phyloP scores from a whole-genome alignment of 2,113 vertebrate species.

The Hippoglossus stenolepis region DNA sequence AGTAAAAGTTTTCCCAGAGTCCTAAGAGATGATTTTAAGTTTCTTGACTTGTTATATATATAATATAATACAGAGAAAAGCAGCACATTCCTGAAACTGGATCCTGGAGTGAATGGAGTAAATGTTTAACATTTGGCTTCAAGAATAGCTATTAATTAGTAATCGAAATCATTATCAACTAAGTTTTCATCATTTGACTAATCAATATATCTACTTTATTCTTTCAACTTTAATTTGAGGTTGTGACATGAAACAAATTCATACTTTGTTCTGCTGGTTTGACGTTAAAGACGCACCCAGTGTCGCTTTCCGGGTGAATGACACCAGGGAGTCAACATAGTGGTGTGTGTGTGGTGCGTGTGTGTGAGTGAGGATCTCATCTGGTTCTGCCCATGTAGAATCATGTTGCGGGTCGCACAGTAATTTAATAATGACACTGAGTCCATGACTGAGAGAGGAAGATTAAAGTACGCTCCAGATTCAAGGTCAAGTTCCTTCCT shows the following conservation, averaged over 20 bases:
- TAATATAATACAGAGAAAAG: too few relatives aligned
- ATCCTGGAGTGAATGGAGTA: too few relatives aligned
- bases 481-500: background rate
- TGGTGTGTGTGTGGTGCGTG: background rate
- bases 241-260: background rate
- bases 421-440: background rate
- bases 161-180: background rate
- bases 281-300: background rate
- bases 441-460: background rate
- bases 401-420: too few relatives aligned
- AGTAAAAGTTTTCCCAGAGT: background rate
- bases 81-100: too few relatives aligned
- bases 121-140: too few relatives aligned
- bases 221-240: background rate
- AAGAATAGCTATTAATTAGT: background rate
- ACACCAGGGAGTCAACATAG: too few relatives aligned
- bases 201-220: background rate
- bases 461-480: background rate
- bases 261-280: background rate
- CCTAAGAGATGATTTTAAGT: background rate
- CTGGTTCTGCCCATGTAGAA: too few relatives aligned
- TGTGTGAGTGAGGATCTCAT: too few relatives aligned
- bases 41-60: background rate
- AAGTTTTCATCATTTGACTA: too few relatives aligned
- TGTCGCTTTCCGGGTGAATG: background rate